Conservation (phyloP, 2,113 vertebrate species). For the Istiophorus platypterus region DNA sequence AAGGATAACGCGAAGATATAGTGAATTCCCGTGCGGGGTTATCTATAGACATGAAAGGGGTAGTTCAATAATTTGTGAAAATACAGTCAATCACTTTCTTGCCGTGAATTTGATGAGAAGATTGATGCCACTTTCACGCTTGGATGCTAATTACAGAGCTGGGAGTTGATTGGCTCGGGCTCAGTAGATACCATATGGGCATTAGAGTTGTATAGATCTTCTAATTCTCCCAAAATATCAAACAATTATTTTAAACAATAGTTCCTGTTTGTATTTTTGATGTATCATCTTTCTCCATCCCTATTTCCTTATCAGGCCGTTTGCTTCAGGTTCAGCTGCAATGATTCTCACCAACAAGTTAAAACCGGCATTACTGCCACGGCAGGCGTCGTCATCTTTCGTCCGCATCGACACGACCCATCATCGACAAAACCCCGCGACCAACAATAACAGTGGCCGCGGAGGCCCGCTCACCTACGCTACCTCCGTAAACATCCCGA, state of each 20-base stretch:
- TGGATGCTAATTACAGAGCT: neutral
- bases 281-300: neutral
- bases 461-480: neutral
- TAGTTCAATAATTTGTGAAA: neutral
- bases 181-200: neutral
- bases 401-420: neutral
- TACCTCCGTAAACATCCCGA: slow-evolving; percentile 9
- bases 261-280: neutral
- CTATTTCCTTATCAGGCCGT: no score
- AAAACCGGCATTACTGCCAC: neutral
- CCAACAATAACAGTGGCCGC: neutral
- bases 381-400: neutral
- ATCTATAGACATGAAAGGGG: neutral
- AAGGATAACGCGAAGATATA: neutral
- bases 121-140: neutral
- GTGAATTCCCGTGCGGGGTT: neutral
- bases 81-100: neutral
- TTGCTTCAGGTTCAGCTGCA: neutral
- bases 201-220: neutral
- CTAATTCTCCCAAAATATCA: neutral
- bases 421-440: neutral
- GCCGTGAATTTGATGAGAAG: neutral
- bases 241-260: neutral
- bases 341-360: neutral
- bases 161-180: neutral